These are phyloP conservation scores for Mobula birostris DNA, from an alignment of 2,113 vertebrate species.

Conservation along the genomic window DNA sequence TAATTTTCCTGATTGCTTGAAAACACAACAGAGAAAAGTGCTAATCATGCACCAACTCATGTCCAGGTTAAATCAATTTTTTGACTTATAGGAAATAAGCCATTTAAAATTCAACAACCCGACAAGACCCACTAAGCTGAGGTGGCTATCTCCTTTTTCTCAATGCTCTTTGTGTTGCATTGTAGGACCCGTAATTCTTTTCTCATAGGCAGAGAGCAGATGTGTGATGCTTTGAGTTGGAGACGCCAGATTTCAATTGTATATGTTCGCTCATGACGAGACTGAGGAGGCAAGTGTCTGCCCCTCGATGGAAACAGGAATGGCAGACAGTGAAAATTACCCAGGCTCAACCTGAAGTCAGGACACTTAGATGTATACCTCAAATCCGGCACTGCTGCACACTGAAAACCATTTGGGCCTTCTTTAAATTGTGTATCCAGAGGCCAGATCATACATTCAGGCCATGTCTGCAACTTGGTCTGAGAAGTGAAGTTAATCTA, in stretches of 20 bases:
- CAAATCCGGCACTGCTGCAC: background rate
- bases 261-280: background rate
- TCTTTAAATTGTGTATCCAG: background rate
- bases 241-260: background rate
- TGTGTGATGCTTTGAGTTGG: background rate
- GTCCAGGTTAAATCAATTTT: background rate
- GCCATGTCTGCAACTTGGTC: background rate
- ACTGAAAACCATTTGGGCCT: background rate
- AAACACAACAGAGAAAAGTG: background rate
- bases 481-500: background rate
- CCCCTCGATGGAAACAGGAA: background rate
- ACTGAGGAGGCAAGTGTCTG: background rate
- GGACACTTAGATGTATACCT: background rate
- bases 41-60: background rate
- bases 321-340: background rate
- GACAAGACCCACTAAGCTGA: background rate
- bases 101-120: background rate
- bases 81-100: background rate
- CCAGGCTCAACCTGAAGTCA: background rate
- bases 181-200: background rate
- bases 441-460: background rate
- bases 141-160: background rate
- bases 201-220: background rate
- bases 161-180: background rate
- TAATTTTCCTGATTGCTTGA: background rate